Percentiles rank a stretch among this genome's conserved stretches.
These are phyloP conservation scores for Felis chaus DNA, from an alignment of 2,113 vertebrate species.

Conservation along the genomic window DNA sequence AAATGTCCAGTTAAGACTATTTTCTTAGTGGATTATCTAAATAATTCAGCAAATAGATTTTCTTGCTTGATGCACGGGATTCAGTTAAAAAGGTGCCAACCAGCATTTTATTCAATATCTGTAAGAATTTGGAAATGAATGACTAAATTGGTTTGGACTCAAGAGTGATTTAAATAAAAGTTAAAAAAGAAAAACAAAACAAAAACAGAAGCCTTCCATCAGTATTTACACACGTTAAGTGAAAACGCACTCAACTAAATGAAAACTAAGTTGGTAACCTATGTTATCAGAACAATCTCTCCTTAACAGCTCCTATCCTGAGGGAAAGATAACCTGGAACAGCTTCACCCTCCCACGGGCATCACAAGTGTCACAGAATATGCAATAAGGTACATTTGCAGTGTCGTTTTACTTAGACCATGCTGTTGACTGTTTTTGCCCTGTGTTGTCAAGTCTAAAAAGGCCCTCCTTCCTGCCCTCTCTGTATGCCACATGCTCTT, in stretches of 20 bases:
- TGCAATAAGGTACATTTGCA: not conserved
- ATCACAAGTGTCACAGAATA: not conserved
- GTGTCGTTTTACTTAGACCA: not conserved
- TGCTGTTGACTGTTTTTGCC: not conserved
- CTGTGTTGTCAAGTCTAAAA: not conserved
- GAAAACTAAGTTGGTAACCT: not conserved
- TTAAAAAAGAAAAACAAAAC: not conserved
- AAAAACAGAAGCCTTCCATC: not conserved
- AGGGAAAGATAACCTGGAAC: not conserved
- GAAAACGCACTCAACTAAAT: not conserved
- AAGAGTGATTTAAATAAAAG: slow-evolving; percentile 45
- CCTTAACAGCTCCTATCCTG: not conserved
- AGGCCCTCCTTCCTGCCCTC: not conserved
- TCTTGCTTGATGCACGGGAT: slow-evolving; percentile 5
- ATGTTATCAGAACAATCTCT: not conserved
- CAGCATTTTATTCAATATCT: slow-evolving; percentile 30
- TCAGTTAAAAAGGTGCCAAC: not conserved
- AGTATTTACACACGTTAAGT: not conserved
- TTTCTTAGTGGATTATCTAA: slow-evolving; percentile 29
- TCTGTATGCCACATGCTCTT: not conserved
- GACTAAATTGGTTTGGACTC: slow-evolving; percentile 35
- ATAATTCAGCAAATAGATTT: slow-evolving; percentile 51
- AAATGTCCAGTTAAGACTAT: not conserved
- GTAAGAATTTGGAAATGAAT: slow-evolving; percentile 42
- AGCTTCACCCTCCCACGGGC: not conserved